Evolutionary conservation across 1,140 invertebrate genomes (phyloP).

Genomic region (Myzus persicae): DNA sequence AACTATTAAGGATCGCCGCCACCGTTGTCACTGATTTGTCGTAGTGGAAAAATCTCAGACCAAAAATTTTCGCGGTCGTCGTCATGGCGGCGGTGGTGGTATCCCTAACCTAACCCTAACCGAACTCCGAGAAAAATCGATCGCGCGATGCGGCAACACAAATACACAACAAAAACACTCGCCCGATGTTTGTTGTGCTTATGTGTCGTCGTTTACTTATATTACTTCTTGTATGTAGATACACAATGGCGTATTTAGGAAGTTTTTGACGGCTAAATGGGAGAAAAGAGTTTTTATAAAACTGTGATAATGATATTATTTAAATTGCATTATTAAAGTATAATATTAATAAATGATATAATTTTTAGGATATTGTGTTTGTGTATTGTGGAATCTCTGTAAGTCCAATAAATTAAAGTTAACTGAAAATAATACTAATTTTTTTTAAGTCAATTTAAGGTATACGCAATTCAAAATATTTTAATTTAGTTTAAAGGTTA

Average conservation of each 20-base stretch:
- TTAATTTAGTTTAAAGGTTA: neutral
- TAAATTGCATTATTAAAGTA: neutral
- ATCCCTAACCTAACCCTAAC: constrained; percentile 10
- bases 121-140: neutral
- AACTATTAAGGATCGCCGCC: neutral
- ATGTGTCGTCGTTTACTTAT: neutral
- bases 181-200: neutral
- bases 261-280: neutral
- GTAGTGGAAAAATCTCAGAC: neutral
- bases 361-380: neutral
- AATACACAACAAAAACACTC: neutral
- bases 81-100: neutral
- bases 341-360: neutral
- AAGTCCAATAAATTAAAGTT: neutral
- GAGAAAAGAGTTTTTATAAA: neutral
- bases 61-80: neutral
- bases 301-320: too few species aligned
- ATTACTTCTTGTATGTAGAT: neutral
- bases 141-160: neutral
- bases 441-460: too few species aligned
- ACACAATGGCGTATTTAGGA: neutral
- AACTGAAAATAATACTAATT: too few species aligned
- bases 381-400: neutral
- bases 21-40: neutral
- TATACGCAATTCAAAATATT: too few species aligned